Percentiles rank a stretch among this genome's conserved stretches.
Conservation (phyloP, 2,113 vertebrate species). For the Oceanodroma tethys region DNA sequence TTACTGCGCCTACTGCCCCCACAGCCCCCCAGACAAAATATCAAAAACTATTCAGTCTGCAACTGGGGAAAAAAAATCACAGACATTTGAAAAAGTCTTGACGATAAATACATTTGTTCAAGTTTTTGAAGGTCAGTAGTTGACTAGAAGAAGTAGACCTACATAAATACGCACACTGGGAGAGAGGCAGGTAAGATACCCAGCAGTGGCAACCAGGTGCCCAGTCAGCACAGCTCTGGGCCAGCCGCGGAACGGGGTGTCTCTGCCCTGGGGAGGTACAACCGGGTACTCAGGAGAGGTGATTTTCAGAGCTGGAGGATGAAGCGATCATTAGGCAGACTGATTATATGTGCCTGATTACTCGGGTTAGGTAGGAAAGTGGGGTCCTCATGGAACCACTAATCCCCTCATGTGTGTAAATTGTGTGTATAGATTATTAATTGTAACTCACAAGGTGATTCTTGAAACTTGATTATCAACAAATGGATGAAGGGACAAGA, state of each 20-base stretch:
- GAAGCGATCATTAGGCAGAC: not conserved
- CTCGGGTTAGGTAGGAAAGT: not conserved
- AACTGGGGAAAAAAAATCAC: fast-evolving
- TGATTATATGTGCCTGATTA: too few species aligned
- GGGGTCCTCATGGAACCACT: not conserved
- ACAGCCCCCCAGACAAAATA: not conserved
- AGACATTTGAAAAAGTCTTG: not conserved
- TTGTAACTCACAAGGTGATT: not conserved
- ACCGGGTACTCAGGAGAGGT: fast-evolving
- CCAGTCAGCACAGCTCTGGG: not conserved
- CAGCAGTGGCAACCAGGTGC: not conserved
- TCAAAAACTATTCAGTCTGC: not conserved
- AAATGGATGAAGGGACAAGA: not conserved
- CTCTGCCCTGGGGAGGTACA: not conserved
- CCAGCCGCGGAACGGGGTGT: fast-evolving
- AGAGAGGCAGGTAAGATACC: not conserved
- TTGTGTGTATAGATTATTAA: not conserved
- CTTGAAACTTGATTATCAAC: not conserved
- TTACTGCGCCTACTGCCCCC: not conserved
- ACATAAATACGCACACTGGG: not conserved
- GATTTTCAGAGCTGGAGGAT: not conserved
- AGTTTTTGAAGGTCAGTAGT: not conserved
- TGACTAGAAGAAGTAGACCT: not conserved
- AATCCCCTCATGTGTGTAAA: not conserved
- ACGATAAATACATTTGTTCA: not conserved